Base-by-base conservation (phyloP, 2,888 invertebrate species). In the Drosophila greeni region DNA sequence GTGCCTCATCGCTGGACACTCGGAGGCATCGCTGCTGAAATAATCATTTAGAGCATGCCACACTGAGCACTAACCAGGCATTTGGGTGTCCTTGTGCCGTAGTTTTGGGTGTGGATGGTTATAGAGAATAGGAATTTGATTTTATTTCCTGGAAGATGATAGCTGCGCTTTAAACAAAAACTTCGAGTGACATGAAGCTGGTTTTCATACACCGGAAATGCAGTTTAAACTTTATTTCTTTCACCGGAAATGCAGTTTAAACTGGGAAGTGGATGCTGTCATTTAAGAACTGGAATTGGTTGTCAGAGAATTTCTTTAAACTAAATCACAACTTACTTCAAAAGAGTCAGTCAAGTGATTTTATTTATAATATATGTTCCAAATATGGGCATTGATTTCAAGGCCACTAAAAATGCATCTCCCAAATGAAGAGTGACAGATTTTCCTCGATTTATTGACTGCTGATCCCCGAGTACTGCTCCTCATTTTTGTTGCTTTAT, bases 21-120 rank as follows among this genome's bases (percentile, higher is more conserved):
- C 11, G 16, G 45, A 18, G 31, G 31, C 34, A 14, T 8, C 33
- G n/a, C 29, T 18, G 45, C 20, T 47, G 51, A 45, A 68, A 67
- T 67, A 68, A 68, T 68, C 53, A 67, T 60, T 67, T 60, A 39
- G 54, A 36, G 36, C 67, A 37, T 42, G 12, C 53, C 31, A 53
- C 43, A 49, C 37, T 37, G 52, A 24, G 34, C 47, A 26, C 34
- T 16, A 20, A 36, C 20, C 33, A 47, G 24, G 37, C 45, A 59
- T 59, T 45, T 31, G 18, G 36, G 31, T 59, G 45, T 45, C 37
- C 23, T 45, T 31, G 58, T 24, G 11, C 43, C 18, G 8, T 23
- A n/a, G 29, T n/a, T 31, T 31, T 37, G 59, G 53, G 29, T 29
- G 18, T 23, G 45, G 33, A 33, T 34, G 29, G 23, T 49, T 29